Base-by-base conservation (phyloP, 2,113 vertebrate genomes). In the Pardalotus punctatus region DNA sequence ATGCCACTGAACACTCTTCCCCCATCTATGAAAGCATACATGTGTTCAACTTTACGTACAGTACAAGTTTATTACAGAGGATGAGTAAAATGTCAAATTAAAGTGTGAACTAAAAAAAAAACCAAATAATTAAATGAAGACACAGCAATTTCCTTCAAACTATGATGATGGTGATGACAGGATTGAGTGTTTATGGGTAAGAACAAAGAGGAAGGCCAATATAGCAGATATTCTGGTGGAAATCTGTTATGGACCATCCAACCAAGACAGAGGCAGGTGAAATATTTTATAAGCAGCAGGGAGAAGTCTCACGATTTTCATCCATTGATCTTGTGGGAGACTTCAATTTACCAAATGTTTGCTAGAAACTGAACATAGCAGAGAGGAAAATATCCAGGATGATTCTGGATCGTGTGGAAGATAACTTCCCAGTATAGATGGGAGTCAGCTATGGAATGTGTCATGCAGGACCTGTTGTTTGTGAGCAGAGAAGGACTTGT, bases 1-100 rank as follows among this genome's bases (percentile, higher is more conserved):
- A 12, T 20, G 48, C 3, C 27, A 48, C 33, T 31, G 51, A 70
- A 51, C 3, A 2, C 11, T 79, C 35, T 17, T 25, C 7, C 5
- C 4, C 4, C 18, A 1, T 27, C 18, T 76, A 10, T 76, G 33
- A 54, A 43, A 74, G 5, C 4, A 29, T 9, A 11, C 0, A 0
- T 43, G 19, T 56, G 38, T 36, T 71, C 56, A 58, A 5, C 33
- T 70, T 53, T 40, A 21, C 15, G 65, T 47, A 69, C 2, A 12
- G 9, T 22, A 81, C 6, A 36, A 36, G 16, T 61, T 60, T 69
- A 24, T 36, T 81, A 8, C n/a, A 84, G 54, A n/a, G 2, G 1
- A 24, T 36, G 7, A 82, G 51, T 64, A 51, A 14, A 77, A 36
- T 29, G 5, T 4, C 6, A 56, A 51, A 91, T 23, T 48, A 23